Evolutionary conservation across 2,797 vertebrate genomes (phyloP).

Genomic region (Cyclopterus lumpus): DNA sequence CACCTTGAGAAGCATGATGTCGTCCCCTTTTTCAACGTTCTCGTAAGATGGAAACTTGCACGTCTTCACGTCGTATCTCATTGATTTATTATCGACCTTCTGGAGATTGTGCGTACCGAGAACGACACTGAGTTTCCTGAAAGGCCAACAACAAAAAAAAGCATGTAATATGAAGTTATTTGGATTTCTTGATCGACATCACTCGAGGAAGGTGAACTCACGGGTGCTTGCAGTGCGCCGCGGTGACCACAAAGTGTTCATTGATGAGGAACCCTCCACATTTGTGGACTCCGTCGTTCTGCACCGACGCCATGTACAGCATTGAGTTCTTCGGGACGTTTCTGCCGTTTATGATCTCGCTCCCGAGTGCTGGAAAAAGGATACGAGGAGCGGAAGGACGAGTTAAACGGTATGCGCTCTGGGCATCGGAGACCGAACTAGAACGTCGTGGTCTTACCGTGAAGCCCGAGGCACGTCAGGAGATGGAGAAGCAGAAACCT

Average conservation of each 20-base stretch:
- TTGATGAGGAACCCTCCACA: slow-evolving; percentile 80
- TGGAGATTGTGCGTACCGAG: slow-evolving; percentile 62
- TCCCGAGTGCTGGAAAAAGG: slow-evolving; percentile 44
- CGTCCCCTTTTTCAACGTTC: accelerated
- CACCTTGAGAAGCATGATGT: slow-evolving; percentile 80
- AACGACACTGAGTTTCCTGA: slow-evolving; percentile 48
- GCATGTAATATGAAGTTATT: no score
- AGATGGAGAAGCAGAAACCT: slow-evolving; percentile 11
- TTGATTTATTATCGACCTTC: not conserved
- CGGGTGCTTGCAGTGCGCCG: slow-evolving; percentile 70
- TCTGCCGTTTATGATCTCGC: slow-evolving; percentile 55
- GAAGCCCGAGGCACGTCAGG: slow-evolving; percentile 24
- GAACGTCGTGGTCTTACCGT: slow-evolving; percentile 5
- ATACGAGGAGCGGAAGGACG: not conserved
- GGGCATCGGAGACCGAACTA: not conserved
- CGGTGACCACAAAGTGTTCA: slow-evolving; percentile 76
- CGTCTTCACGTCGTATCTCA: slow-evolving; percentile 16
- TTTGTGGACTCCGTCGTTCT: slow-evolving; percentile 12
- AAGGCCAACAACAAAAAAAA: not conserved
- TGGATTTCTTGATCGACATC: not conserved
- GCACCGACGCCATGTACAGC: slow-evolving; percentile 80
- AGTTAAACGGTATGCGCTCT: not conserved
- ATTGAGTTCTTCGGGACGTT: slow-evolving; percentile 11
- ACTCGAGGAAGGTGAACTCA: slow-evolving; percentile 13
- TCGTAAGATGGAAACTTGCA: slow-evolving; percentile 27